Evolutionary conservation across 2,888 invertebrate species (phyloP), one percentile per base, ranked within the genome.

Genomic region (Pseudolycoriella hygida): DNA sequence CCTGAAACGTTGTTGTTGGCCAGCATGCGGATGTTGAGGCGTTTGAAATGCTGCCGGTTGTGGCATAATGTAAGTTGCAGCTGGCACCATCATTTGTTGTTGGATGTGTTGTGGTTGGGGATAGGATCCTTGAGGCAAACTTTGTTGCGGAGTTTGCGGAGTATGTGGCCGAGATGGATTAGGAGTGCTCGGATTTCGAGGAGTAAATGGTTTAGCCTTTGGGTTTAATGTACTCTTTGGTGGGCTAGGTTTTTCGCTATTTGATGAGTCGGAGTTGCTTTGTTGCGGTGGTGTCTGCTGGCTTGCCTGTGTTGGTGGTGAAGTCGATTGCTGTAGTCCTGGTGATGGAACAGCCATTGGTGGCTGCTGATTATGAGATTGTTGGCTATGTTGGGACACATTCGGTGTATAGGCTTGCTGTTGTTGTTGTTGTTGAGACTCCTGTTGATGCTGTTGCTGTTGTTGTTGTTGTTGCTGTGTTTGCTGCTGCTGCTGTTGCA

Each of bases 201-300:
- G 87, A 40, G 82, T 82, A 65, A 90, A 90, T 3, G 84, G 77
- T 58, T 89, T 89, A 45, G 86, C 82, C 51, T 80, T 77, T n/a
- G 90, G 89, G 71, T 88, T 90, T 62, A 76, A 66, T 46, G 76
- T 73, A 65, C 89, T 87, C 67, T 87, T 89, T 40, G 49, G 38
- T 42, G 49, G 14, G 40, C 45, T 19, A 11, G 30, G 31, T 32
- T 30, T 41, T 18, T 50, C 48, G 8, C 44, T 10, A 43, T 37
- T 46, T 43, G 30, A n/a, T n/a, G n/a, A 50, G 48, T 50, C 50
- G 17, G 48, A 58, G 34, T 44, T 53, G 49, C 42, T 49, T 40
- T 41, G 44, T 12, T 17, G 19, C 18, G 15, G 45, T 3, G 17
- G 40, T 39, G 25, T 42, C 43, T n/a, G 46, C 46, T 49, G 37